Evolutionary conservation across 2,888 invertebrate species (phyloP).

Genomic region (Drosophila austrosaltans): DNA sequence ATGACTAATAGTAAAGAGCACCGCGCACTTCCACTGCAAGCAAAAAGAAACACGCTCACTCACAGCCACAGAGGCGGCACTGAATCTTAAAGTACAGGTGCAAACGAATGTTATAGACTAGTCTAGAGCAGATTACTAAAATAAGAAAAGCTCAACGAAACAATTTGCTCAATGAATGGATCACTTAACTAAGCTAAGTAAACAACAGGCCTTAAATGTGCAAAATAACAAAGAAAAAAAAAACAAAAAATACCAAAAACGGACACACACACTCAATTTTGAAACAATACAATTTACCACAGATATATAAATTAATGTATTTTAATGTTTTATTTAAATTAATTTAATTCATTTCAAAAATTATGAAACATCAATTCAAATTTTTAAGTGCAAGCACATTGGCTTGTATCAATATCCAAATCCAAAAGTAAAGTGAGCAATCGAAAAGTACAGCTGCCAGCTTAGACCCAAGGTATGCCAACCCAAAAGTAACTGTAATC

Average conservation of each 20-base stretch:
- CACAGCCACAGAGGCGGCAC: conserved; percentile 18
- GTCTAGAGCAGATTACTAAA: conserved; percentile 9
- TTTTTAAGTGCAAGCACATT: too few species aligned
- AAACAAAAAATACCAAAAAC: neutral
- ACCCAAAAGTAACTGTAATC: too few species aligned
- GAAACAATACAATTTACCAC: conserved; percentile 51
- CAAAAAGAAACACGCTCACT: conserved; percentile 17
- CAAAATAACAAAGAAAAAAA: conserved; percentile 53
- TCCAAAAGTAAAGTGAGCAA: too few species aligned
- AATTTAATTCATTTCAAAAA: too few species aligned
- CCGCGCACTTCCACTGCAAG: conserved; percentile 9
- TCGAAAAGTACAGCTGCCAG: too few species aligned
- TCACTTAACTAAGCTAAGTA: conserved; percentile 48
- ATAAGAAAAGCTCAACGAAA: conserved; percentile 41
- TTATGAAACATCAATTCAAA: too few species aligned
- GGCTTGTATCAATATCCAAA: too few species aligned
- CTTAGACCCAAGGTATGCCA: too few species aligned
- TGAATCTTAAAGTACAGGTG: conserved; percentile 25
- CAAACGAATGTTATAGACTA: conserved; percentile 26
- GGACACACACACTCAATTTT: conserved; percentile 57
- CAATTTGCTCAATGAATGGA: conserved; percentile 58
- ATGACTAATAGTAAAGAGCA: conserved; percentile 37
- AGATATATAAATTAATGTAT: too few species aligned
- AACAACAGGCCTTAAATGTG: conserved; percentile 78
- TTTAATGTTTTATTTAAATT: too few species aligned